Percentiles rank a stretch among this genome's conserved stretches.
Conservation (phyloP, 2,888 invertebrate species). For the Onchidella celtica region DNA sequence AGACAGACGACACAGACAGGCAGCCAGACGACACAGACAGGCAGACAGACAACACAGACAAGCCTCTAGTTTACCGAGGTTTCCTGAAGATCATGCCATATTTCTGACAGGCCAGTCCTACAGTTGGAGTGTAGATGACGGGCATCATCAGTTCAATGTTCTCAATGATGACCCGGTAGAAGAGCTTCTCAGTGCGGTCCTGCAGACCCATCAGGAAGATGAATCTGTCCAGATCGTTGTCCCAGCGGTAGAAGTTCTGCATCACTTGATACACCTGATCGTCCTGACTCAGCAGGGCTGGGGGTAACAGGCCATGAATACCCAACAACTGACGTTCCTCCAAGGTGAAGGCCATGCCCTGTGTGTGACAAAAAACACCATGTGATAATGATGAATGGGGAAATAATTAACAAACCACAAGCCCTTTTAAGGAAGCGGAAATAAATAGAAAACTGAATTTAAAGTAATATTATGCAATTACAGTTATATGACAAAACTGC, state of each 20-base stretch:
- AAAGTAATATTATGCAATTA: not conserved
- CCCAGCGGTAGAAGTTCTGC: conserved; percentile 83
- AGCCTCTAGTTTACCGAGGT: conserved; percentile 85
- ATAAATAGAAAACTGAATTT: not conserved
- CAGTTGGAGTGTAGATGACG: conserved; percentile 98
- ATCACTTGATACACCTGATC: conserved; percentile 87
- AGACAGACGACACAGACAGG: no score
- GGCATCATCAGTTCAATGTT: conserved; percentile 97
- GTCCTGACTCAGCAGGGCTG: conserved; percentile 87
- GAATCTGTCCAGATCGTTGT: conserved; percentile 83
- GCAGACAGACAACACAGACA: no score
- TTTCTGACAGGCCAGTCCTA: conserved; percentile 98
- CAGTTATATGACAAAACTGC: not conserved
- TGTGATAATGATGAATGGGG: not conserved
- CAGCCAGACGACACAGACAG: no score
- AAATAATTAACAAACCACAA: not conserved
- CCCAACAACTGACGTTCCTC: conserved; percentile 96
- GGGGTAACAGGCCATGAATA: conserved; percentile 96
- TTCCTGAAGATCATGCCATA: conserved; percentile 94
- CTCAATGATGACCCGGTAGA: conserved; percentile 93
- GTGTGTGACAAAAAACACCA: conserved; percentile 56
- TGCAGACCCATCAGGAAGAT: conserved; percentile 81
- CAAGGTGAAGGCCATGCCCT: conserved; percentile 97
- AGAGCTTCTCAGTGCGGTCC: conserved; percentile 97
- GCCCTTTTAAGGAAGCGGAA: not conserved